These are phyloP conservation scores for Ceramica pisi DNA, from an alignment of 2,888 invertebrate species.

Conservation along the genomic window DNA sequence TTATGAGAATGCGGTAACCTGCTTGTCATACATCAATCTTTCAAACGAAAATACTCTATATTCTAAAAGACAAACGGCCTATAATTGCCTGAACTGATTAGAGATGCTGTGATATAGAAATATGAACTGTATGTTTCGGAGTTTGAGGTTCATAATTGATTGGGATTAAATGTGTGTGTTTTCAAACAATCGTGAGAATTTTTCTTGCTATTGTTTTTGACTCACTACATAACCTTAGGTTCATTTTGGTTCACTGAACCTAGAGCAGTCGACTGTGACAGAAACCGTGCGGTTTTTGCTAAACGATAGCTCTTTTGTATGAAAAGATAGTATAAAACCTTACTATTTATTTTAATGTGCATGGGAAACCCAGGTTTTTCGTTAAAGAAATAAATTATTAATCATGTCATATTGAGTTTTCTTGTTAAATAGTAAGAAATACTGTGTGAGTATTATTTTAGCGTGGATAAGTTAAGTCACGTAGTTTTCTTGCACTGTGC, in stretches of 20 bases:
- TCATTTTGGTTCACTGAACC: constrained; percentile 80
- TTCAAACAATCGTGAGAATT: constrained; percentile 81
- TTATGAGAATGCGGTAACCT: constrained; percentile 71
- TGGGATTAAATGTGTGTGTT: constrained; percentile 44
- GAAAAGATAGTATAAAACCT: constrained; percentile 13
- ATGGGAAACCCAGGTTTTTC: constrained; percentile 24
- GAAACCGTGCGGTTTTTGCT: constrained; percentile 42
- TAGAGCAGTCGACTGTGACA: constrained; percentile 56
- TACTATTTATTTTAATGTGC: constrained; percentile 19
- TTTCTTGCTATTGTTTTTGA: constrained; percentile 80
- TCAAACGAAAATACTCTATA: constrained; percentile 54
- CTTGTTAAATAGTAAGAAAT: neutral
- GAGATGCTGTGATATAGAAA: constrained; percentile 29
- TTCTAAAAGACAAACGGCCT: constrained; percentile 7
- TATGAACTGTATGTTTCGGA: constrained; percentile 28
- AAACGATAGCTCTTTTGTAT: constrained; percentile 35
- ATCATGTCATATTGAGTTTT: constrained; percentile 6
- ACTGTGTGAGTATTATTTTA: constrained; percentile 5
- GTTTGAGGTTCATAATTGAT: constrained; percentile 31
- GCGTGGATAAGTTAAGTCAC: neutral
- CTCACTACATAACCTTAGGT: constrained; percentile 80
- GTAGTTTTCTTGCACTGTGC: neutral
- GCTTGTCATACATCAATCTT: constrained; percentile 30
- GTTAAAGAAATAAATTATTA: constrained; percentile 24
- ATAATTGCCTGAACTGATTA: constrained; percentile 42